These are phyloP conservation scores for Lonchura striata DNA, from an alignment of 2,113 vertebrate species.

Conservation along the genomic window DNA sequence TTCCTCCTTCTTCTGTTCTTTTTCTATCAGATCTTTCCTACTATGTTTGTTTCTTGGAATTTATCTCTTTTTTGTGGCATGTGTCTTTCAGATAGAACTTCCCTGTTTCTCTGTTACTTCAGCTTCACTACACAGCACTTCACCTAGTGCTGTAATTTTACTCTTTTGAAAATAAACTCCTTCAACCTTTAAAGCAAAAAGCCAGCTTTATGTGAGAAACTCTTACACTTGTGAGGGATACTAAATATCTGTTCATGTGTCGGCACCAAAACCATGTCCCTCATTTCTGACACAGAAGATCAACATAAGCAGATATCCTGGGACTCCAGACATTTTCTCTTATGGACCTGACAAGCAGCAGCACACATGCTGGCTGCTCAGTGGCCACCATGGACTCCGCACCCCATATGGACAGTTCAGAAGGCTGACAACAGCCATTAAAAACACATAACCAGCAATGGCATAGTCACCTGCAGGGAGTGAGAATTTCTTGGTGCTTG, in stretches of 20 bases:
- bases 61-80: not conserved
- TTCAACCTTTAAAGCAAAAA: not conserved
- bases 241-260: not conserved
- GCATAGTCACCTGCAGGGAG: not conserved
- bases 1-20: not conserved
- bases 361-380: not conserved
- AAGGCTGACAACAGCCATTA: not conserved
- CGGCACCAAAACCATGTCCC: not conserved
- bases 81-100: not conserved
- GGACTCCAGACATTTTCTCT: not conserved
- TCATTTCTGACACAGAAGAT: not conserved
- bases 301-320: not conserved
- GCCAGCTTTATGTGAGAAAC: not conserved
- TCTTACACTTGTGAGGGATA: not conserved
- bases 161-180: not conserved
- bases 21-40: not conserved
- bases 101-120: not conserved
- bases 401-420: not conserved
- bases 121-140: not conserved
- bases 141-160: not conserved
- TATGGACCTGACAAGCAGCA: accelerated
- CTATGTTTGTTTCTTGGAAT: not conserved
- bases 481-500: not conserved
- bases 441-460: not conserved
- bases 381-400: not conserved